These are phyloP conservation scores for Gortyna flavago DNA, from an alignment of 2,888 invertebrate species.

Conservation along the genomic window DNA sequence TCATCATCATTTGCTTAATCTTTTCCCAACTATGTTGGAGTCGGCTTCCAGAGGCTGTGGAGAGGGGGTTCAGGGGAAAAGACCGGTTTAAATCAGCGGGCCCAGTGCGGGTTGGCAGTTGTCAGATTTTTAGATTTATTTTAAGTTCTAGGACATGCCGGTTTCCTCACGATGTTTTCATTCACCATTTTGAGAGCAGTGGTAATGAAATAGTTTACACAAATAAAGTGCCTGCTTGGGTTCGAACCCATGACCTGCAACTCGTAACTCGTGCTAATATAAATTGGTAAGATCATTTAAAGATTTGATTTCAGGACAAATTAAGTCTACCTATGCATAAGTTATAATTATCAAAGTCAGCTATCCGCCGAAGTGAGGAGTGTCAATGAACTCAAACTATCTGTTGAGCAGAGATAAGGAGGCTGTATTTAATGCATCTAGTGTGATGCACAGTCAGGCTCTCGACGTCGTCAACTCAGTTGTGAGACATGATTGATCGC, in stretches of 20 bases:
- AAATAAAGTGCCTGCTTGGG: background rate
- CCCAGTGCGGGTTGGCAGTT: too few species aligned
- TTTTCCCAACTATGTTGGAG: too few species aligned
- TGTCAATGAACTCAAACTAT: slow-evolving; percentile 35
- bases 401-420: slow-evolving; percentile 38
- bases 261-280: background rate
- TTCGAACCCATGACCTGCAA: background rate
- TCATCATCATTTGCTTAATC: too few species aligned
- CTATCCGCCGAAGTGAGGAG: background rate
- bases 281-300: background rate
- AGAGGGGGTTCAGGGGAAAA: too few species aligned
- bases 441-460: slow-evolving; percentile 40
- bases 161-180: too few species aligned
- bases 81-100: too few species aligned
- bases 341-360: background rate
- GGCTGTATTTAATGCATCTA: slow-evolving; percentile 29
- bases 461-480: background rate
- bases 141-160: too few species aligned
- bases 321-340: background rate
- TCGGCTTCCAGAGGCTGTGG: too few species aligned
- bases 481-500: slow-evolving; percentile 36
- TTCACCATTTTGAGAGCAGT: too few species aligned
- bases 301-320: background rate
- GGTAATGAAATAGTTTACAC: too few species aligned
- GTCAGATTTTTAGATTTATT: too few species aligned